Conservation (phyloP, 1,140 invertebrate species). For the Cyclina sinensis region DNA sequence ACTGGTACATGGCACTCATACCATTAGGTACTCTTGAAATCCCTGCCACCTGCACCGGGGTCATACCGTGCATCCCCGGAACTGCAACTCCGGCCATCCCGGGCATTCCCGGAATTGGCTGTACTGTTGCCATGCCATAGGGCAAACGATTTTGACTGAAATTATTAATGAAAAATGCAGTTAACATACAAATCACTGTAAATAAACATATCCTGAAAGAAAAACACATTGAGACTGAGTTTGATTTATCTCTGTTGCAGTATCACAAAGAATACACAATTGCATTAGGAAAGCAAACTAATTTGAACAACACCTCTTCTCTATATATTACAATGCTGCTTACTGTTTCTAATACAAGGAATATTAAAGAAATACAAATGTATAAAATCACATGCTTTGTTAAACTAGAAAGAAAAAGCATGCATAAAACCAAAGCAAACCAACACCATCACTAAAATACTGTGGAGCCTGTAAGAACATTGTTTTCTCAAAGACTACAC, state of each 20-base stretch:
- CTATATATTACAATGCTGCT: slow-evolving; percentile 11
- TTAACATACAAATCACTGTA: slow-evolving; percentile 4
- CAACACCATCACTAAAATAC: slow-evolving; percentile 32
- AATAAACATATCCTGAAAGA: not conserved
- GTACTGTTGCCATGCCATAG: slow-evolving; percentile 47
- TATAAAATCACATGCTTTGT: slow-evolving; percentile 27
- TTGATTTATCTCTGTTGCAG: not conserved
- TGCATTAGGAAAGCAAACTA: slow-evolving; percentile 31
- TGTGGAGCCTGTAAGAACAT: slow-evolving; percentile 16
- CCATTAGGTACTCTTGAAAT: slow-evolving; percentile 50
- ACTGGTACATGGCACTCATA: slow-evolving; percentile 42
- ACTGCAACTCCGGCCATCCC: slow-evolving; percentile 31
- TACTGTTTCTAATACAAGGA: slow-evolving; percentile 29
- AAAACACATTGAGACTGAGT: not conserved
- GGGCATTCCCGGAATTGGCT: slow-evolving; percentile 26
- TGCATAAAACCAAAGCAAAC: slow-evolving; percentile 38
- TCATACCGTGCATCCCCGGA: slow-evolving; percentile 42
- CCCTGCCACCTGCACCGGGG: slow-evolving; percentile 51
- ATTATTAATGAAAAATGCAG: not conserved
- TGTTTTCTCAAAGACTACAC: slow-evolving; percentile 19
- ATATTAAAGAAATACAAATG: slow-evolving; percentile 34
- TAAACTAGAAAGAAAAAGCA: slow-evolving; percentile 11
- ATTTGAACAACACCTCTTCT: slow-evolving; percentile 1
- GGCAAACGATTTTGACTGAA: slow-evolving; percentile 46
- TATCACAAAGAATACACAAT: not conserved